A percentile compares a stretch with the other conserved stretches of the same genome.
Evolutionary conservation across 2,888 invertebrate species (phyloP).

Genomic region (Nephrotoma appendiculata): DNA sequence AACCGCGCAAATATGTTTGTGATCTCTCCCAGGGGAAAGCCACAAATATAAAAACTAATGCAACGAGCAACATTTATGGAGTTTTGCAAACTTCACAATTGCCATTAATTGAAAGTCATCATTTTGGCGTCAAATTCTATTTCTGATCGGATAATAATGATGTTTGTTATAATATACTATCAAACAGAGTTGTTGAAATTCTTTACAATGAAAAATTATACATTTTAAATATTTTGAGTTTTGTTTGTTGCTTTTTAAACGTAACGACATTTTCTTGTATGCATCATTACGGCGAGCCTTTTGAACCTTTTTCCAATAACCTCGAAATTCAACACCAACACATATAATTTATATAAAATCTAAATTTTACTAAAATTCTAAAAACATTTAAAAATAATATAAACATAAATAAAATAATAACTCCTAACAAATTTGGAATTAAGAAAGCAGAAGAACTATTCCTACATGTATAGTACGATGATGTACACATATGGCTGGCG

Average conservation of each 20-base stretch:
- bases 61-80: too few relatives aligned
- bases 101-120: too few relatives aligned
- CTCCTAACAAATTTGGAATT: background rate
- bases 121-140: too few relatives aligned
- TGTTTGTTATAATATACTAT: too few relatives aligned
- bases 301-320: background rate
- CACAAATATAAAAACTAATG: too few relatives aligned
- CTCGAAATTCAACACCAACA: background rate
- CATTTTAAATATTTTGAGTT: too few relatives aligned
- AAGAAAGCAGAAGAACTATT: background rate
- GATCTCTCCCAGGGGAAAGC: too few relatives aligned
- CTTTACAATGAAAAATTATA: too few relatives aligned
- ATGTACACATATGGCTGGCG: background rate
- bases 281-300: background rate
- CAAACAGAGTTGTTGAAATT: too few relatives aligned
- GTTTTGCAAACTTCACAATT: too few relatives aligned
- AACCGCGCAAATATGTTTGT: too few relatives aligned
- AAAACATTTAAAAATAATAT: background rate
- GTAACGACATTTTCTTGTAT: background rate
- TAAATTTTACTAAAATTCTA: background rate
- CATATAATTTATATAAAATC: background rate
- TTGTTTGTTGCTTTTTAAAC: background rate
- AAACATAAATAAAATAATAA: background rate
- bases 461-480: background rate
- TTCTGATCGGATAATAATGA: too few relatives aligned